Conservation (phyloP, 2,113 vertebrate genomes). For the Nothobranchius furzeri region DNA sequence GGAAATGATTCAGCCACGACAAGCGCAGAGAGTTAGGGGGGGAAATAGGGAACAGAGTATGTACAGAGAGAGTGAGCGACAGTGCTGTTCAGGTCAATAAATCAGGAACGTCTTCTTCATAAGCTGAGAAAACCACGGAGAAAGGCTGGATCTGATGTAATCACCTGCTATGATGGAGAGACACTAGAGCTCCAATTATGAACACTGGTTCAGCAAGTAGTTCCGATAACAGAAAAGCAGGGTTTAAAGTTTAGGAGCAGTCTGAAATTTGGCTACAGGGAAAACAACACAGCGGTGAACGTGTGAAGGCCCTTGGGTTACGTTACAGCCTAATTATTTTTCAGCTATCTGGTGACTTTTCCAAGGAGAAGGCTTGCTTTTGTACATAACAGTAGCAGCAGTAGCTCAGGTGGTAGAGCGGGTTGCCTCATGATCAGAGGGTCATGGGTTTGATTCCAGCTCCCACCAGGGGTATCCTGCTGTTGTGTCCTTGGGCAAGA, state of each 20-base stretch:
- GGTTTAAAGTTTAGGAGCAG: constrained; percentile 6
- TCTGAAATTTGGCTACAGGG: constrained; percentile 19
- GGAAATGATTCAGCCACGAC: constrained; percentile 80
- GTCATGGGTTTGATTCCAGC: no score
- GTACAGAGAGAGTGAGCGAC: constrained; percentile 48
- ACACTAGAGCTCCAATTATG: constrained; percentile 29
- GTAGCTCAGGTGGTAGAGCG: no score
- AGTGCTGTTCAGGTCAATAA: constrained; percentile 61
- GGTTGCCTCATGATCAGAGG: no score
- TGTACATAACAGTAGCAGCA: no score
- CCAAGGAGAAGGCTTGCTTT: neutral
- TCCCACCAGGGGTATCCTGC: no score
- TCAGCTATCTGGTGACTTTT: constrained; percentile 16
- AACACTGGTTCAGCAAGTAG: constrained; percentile 12
- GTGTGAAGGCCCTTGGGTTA: constrained; percentile 12
- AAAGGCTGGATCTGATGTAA: constrained; percentile 56
- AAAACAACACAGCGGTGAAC: constrained; percentile 8
- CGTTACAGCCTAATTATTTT: constrained; percentile 2
- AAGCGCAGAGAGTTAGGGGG: constrained; percentile 59
- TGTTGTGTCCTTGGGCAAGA: no score
- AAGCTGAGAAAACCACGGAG: constrained; percentile 36
- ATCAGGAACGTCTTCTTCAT: constrained; percentile 48
- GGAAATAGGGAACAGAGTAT: constrained; percentile 62
- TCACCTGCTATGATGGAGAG: constrained; percentile 44
- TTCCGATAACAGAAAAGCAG: constrained; percentile 29